A percentile compares a stretch with the other conserved stretches of the same genome.
Evolutionary conservation across 2,113 vertebrate species (phyloP).

Genomic region (Gasterosteus nipponicus): DNA sequence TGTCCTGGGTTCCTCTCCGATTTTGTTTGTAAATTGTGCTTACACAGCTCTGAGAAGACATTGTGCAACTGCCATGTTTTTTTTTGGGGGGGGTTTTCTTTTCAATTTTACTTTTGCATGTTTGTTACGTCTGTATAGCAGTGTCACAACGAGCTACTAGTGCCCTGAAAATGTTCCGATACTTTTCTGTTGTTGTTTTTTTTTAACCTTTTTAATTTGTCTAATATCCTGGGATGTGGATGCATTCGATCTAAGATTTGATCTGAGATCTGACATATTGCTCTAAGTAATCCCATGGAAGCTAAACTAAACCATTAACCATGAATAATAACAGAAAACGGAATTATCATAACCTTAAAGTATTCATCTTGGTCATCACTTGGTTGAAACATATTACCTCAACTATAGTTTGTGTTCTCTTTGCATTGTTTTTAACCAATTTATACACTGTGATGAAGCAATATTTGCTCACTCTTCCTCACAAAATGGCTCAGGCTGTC

Average conservation of each 20-base stretch:
- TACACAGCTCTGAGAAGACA: slow-evolving; percentile 53
- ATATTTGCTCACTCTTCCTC: slow-evolving; percentile 48
- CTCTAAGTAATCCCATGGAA: not conserved
- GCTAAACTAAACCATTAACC: slow-evolving; percentile 23
- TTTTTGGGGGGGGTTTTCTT: slow-evolving; percentile 37
- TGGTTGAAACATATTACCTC: slow-evolving; percentile 29
- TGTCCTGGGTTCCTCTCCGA: slow-evolving; percentile 63
- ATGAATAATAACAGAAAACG: slow-evolving; percentile 29
- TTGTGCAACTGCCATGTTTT: slow-evolving; percentile 80
- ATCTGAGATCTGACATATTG: slow-evolving; percentile 20
- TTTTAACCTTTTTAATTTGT: slow-evolving; percentile 30
- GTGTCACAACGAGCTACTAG: slow-evolving; percentile 50
- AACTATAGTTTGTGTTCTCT: slow-evolving; percentile 31
- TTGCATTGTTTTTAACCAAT: slow-evolving; percentile 31
- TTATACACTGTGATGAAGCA: slow-evolving; percentile 61
- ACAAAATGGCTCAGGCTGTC: slow-evolving; percentile 45
- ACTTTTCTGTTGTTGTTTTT: slow-evolving; percentile 8
- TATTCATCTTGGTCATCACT: slow-evolving; percentile 45
- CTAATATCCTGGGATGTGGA: slow-evolving; percentile 26
- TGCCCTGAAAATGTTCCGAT: slow-evolving; percentile 43
- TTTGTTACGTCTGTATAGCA: slow-evolving; percentile 79
- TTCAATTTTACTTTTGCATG: slow-evolving; percentile 70
- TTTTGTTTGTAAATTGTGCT: slow-evolving; percentile 64
- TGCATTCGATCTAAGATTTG: slow-evolving; percentile 22
- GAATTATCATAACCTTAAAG: slow-evolving; percentile 45